Evolutionary conservation across 2,888 invertebrate species (phyloP), one percentile per base, ranked within the genome.

Genomic region (Meliscaeva auricollis): DNA sequence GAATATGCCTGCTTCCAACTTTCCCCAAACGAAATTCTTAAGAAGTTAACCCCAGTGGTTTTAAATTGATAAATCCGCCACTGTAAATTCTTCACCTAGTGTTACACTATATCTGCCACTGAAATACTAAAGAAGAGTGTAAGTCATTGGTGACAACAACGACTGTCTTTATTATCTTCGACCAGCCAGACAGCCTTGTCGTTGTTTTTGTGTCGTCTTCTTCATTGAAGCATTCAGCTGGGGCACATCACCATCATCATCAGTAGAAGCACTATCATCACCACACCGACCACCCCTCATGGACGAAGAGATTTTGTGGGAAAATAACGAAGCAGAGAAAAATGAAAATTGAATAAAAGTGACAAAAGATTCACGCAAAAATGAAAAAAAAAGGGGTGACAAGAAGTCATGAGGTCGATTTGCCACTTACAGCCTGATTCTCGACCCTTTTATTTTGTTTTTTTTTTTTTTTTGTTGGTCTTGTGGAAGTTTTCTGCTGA

Each of bases 91-190:
- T 6, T 58, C n/a, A 38, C 35, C 32, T 15, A 17, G 1, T 17
- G 30, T 6, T n/a, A n/a, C 7, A 26, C 5, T 41, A 8, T 35
- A 15, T 62, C 22, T 66, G 13, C 13, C 11, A 41, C n/a, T 30
- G 54, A 48, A 20, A 70, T 50, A 41, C 30, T 70, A 35, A 62
- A 30, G 64, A 68, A 54, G 66, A 52, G 54, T 68, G 68, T 64
- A 83, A 84, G 56, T 72, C 79, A 75, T 74, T 79, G 73, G 64
- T 66, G 56, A 66, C 17, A 78, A 78, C 73, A 84, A 79, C 74
- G 83, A 84, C 70, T 66, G 83, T 79, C 83, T 84, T 75, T 84
- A 84, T 84, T 84, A 84, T 84, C 83, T 84, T 79, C 64, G 79
- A 54, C 79, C 83, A 84, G 83, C 70, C 79, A 84, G 74, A 75